Evolutionary conservation across 2,797 vertebrate species (phyloP), one percentile per base, ranked within the genome.

Genomic region (Eupleurogrammus muticus): DNA sequence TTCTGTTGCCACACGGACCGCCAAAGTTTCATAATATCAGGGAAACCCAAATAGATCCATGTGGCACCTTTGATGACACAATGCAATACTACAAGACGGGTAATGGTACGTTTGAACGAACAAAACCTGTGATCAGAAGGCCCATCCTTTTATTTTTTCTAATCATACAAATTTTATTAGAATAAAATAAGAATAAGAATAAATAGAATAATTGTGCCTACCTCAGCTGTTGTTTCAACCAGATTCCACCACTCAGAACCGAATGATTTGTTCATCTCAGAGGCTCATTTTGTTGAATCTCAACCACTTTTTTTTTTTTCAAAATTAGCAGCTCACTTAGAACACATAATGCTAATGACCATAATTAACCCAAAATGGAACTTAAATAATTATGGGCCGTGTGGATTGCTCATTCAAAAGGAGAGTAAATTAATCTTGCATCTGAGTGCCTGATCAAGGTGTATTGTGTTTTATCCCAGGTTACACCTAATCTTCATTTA

Each of bases 331-430:
- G 89, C 94, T 94, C 95, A 95, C 95, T 92, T 87, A 94, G 94
- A 97, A 95, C 94, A 95, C 94, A 95, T 95, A 95, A 95, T 91
- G 91, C 96, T 98, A 97, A 99, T 97, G 96, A 97, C 96, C 96
- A 95, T 97, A 96, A 97, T 98, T 97, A 98, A 96, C 96, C 95
- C 92, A 91, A 96, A 97, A 97, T 95, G 95, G 94, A 95, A 96
- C 95, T 95, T 96, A 95, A 97, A 96, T 98, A 97, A 98, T 97
- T 97, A 96, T 89, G 91, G 92, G 89, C 91, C 87, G 81, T 63
- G 79, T 94, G 95, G 86, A 92, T 89, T 90, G 85, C 87, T 91
- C 90, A 92, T 94, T 92, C 81, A 89, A 49, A 75, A 87, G 86
- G 87, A 85, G 59, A 53, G 87, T 85, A 78, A 86, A 92, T 92